Evolutionary conservation across 2,113 vertebrate genomes (phyloP).

Genomic region (Micromys minutus): DNA sequence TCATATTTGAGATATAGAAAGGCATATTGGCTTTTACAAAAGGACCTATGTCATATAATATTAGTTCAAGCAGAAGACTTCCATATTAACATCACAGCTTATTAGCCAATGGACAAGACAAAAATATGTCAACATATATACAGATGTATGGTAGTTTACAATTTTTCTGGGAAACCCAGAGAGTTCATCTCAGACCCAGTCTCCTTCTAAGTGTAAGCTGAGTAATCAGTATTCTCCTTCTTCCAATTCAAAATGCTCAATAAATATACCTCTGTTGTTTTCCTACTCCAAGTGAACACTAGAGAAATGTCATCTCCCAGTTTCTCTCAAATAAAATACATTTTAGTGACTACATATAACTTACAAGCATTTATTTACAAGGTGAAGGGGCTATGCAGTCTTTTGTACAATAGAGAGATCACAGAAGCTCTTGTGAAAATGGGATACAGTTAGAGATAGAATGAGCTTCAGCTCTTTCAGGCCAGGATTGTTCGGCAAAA

Average conservation of each 20-base stretch:
- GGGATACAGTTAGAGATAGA: neutral
- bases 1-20: neutral
- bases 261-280: neutral
- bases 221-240: neutral
- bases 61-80: neutral
- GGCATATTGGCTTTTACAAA: neutral
- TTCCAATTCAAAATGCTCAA: neutral
- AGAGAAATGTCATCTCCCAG: neutral
- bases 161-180: neutral
- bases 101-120: neutral
- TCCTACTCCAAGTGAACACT: neutral
- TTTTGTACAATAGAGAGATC: neutral
- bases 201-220: too few species aligned
- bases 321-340: neutral
- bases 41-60: neutral
- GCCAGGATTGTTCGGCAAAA: neutral
- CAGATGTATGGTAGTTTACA: neutral
- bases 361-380: neutral
- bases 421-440: neutral
- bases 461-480: rapidly evolving
- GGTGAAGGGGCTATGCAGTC: neutral
- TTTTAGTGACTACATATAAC: neutral
- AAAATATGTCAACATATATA: neutral
- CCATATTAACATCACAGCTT: neutral
- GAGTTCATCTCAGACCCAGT: neutral